Evolutionary conservation across 2,113 vertebrate genomes (phyloP), one percentile per base, ranked within the genome.

Genomic region (Strix aluco): DNA sequence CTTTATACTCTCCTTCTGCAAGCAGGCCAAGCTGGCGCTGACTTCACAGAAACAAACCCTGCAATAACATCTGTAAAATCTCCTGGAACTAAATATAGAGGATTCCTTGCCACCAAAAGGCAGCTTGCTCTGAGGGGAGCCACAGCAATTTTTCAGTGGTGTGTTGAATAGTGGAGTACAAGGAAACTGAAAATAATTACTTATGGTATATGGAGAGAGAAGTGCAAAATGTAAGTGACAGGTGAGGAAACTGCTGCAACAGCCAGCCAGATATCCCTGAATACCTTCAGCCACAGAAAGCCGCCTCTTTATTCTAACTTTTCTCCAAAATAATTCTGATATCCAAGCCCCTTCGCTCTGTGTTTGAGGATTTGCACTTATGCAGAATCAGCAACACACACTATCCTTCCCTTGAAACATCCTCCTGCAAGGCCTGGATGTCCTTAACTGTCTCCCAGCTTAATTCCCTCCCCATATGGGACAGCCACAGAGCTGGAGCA

Each of bases 341-440:
- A 46, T 13, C 44, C 5, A n/a, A 57, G 11, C 11, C 47, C 13
- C 13, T 36, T 79, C 1, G 2, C 32, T 20, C 46, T n/a, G 62
- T 5, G 23, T 19, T 42, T 7, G 30, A 55, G 30, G 40, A 38
- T 16, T 15, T 2, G 6, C 55, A 40, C 15, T 6, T 2, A 8
- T 0, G 6, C 7, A 19, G 57, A 30, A 65, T 34, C 15, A 86
- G 47, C 55, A 40, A 27, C 14, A 21, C 5, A 15, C 0, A 3
- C n/a, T 44, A 4, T 19, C 49, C 54, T 51, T 59, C 44, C 26
- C 49, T n/a, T 23, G 5, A 59, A n/a, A 21, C 22, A 38, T 15
- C 4, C 44, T 63, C 70, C 70, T 47, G 40, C n/a, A 52, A 88
- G 59, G n/a, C n/a, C 69, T 29, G 38, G n/a, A 26, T 71, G 20